These are phyloP conservation scores for Glyphotaelius pellucidus DNA, from an alignment of 2,888 invertebrate species.

Conservation along the genomic window DNA sequence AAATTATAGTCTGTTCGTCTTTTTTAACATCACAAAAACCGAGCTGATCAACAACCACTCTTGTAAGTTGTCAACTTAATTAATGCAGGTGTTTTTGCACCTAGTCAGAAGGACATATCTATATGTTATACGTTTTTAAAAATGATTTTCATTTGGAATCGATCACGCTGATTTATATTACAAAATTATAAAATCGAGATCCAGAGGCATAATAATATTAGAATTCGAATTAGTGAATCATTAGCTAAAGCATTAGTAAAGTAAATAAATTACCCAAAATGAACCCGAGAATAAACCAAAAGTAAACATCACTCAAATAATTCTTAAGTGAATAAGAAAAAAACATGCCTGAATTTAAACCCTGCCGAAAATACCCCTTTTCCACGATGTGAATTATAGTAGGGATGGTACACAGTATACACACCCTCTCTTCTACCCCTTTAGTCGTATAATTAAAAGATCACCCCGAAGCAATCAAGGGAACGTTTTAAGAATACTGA, in stretches of 20 bases:
- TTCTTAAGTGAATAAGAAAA: slow-evolving; percentile 38
- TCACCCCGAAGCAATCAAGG: slow-evolving; percentile 44
- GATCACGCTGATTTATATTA: not conserved
- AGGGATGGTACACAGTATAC: not conserved
- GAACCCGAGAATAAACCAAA: not conserved
- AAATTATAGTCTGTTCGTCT: too few species aligned
- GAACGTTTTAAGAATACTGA: slow-evolving; percentile 40
- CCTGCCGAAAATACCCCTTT: not conserved
- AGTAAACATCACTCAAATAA: slow-evolving; percentile 9
- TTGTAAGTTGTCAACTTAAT: too few species aligned
- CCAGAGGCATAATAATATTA: not conserved
- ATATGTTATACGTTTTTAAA: not conserved
- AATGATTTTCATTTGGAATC: not conserved
- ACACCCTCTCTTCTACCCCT: not conserved
- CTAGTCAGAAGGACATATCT: too few species aligned
- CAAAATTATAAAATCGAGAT: not conserved
- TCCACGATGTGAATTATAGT: slow-evolving; percentile 30
- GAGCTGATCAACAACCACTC: too few species aligned
- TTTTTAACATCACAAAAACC: too few species aligned
- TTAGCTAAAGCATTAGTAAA: not conserved
- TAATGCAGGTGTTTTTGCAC: too few species aligned
- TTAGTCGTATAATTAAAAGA: slow-evolving; percentile 41
- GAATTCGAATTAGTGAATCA: not conserved
- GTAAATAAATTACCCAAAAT: slow-evolving; percentile 27
- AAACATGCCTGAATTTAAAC: not conserved